Base-by-base conservation (phyloP, 2,113 vertebrate species). In the Zosterops lateralis region DNA sequence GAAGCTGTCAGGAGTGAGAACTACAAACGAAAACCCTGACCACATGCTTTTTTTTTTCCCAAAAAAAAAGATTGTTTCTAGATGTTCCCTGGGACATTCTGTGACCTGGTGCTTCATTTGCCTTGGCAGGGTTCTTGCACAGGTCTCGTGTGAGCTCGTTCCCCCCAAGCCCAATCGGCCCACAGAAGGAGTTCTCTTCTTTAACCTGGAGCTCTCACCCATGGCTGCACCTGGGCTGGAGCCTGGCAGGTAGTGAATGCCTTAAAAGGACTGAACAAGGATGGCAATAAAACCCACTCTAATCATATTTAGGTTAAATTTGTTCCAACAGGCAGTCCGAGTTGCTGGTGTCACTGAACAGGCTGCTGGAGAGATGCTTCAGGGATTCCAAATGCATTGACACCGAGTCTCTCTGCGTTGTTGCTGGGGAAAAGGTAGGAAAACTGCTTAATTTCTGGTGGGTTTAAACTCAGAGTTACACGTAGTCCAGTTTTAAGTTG, bases 161-260 rank as follows among this genome's bases (percentile, higher is more conserved):
- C 82, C 98, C 82, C 99, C 99, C 12, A 99, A 99, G 96, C 98
- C 98, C 14, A 99, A 87, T 38, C 98, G 99, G 54, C 99, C 99
- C 18, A 99, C 99, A 6, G 99, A 99, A 96, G 99, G 99, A 44
- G 98, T 99, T 91, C 97, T 99, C 86, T 99, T 99, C 95, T 99
- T 99, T 91, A 99, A 99, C 79, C 98, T 99, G 67, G 99, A 99
- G 78, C 97, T 99, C 72, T 99, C 99, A 4, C 98, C 99, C 0
- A 99, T 99, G 99, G 99, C 99, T 32, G 99, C 99, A 2, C 99
- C 99, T 28, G 97, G 98, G 34, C 99, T 99, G 97, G 99, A 99
- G 92, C 97, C 98, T 92, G 98, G 98, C 97, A 99, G 99, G 99
- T 99, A 96, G 95, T 34, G 74, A 82, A 26, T 89, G 20, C 61